phyloP scores from a whole-genome alignment of 2,797 vertebrate species.

The Emys orbicularis region DNA sequence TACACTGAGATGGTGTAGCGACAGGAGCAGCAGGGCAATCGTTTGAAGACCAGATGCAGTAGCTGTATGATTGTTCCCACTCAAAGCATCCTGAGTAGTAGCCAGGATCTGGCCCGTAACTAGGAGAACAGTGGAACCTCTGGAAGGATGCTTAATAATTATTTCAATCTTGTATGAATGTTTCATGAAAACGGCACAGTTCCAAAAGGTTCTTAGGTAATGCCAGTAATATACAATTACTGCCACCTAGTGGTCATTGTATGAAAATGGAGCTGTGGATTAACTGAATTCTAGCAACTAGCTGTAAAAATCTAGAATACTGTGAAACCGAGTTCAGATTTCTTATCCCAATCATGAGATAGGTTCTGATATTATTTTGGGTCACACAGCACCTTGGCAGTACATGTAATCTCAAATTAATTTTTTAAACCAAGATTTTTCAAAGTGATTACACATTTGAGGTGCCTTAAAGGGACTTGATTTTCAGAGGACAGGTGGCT shows the following conservation, averaged over 20 bases:
- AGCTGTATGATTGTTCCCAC: not conserved
- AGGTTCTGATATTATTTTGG: not conserved
- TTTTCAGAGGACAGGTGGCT: not conserved
- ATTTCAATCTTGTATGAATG: not conserved
- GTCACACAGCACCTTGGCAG: not conserved
- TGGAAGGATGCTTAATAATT: accelerated
- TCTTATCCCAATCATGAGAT: not conserved
- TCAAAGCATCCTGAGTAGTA: not conserved
- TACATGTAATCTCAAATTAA: not conserved
- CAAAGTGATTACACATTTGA: not conserved
- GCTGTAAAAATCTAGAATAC: not conserved
- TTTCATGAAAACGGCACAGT: accelerated
- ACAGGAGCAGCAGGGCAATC: not conserved
- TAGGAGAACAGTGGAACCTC: not conserved
- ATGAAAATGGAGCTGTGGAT: not conserved
- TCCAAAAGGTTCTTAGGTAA: accelerated
- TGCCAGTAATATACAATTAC: not conserved
- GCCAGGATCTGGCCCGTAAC: not conserved
- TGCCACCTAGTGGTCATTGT: slow-evolving; percentile 43
- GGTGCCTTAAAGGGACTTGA: not conserved
- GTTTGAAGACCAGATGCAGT: not conserved
- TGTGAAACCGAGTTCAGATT: accelerated
- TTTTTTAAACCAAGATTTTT: not conserved
- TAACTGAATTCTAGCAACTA: not conserved
- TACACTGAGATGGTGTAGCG: not conserved